Percentiles rank a stretch among this genome's conserved stretches.
Evolutionary conservation across 2,888 invertebrate genomes (phyloP).

Genomic region (Mimas tiliae): DNA sequence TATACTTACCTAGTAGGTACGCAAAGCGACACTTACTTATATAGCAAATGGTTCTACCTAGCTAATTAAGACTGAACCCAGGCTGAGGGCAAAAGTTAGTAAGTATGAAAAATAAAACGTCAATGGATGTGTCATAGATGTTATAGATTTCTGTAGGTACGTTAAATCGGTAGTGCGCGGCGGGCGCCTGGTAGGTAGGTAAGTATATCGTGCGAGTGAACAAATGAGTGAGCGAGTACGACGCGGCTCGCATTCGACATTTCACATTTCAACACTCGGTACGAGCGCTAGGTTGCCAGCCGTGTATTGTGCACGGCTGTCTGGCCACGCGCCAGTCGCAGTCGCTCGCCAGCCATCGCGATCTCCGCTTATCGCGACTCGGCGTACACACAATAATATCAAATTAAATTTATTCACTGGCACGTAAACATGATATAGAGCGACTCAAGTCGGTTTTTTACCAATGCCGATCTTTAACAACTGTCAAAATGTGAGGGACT

Average conservation of each 20-base stretch:
- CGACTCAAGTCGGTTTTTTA: constrained; percentile 26
- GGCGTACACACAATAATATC: constrained; percentile 46
- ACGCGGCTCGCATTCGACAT: constrained; percentile 3
- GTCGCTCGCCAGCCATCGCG: constrained; percentile 48
- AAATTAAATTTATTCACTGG: constrained; percentile 45
- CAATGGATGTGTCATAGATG: no score
- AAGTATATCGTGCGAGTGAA: no score
- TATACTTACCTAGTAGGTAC: no score
- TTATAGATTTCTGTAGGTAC: no score
- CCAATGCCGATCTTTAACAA: constrained; percentile 27
- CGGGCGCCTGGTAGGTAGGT: no score
- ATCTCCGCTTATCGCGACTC: constrained; percentile 56
- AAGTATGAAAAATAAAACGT: no score
- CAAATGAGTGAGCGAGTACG: constrained; percentile 15
- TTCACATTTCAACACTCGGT: constrained; percentile 15
- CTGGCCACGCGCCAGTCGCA: constrained; percentile 46
- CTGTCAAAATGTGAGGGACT: constrained; percentile 47
- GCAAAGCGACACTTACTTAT: no score
- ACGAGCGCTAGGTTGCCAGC: constrained; percentile 37
- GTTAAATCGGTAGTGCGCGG: no score
- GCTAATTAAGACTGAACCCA: no score
- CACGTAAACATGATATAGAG: constrained; percentile 49
- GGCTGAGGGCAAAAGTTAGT: no score
- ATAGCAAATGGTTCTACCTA: no score
- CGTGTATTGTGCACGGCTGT: constrained; percentile 41